phyloP scores from a whole-genome alignment of 2,113 vertebrate genomes.

The Hemibagrus wyckioides region DNA sequence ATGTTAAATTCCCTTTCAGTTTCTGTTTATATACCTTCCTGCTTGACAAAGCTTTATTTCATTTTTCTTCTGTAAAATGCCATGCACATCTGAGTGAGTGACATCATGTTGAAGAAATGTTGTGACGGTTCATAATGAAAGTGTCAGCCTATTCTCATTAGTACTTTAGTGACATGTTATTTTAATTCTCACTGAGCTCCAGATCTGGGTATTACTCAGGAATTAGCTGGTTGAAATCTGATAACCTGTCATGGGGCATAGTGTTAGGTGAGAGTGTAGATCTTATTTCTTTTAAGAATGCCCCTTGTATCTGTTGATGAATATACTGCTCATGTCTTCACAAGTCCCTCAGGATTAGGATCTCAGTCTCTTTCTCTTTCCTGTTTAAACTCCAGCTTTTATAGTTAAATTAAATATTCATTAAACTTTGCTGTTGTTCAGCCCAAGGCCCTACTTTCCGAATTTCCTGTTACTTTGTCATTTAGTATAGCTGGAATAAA shows the following conservation, averaged over 20 bases:
- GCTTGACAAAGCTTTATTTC: neutral
- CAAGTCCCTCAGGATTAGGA: neutral
- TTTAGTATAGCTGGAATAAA: neutral
- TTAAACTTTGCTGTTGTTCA: neutral
- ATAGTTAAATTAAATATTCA: neutral
- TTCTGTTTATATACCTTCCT: neutral
- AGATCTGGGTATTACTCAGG: neutral
- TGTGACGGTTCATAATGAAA: neutral
- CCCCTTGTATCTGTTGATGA: neutral
- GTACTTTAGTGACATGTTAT: neutral
- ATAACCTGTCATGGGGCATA: slow-evolving; percentile 11
- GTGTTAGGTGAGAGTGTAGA: neutral
- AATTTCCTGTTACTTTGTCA: neutral
- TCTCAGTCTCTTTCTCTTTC: neutral
- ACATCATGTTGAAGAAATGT: neutral
- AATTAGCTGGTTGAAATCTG: neutral
- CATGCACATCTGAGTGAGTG: neutral
- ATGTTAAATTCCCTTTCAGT: neutral
- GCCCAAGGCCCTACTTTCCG: neutral
- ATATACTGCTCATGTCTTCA: neutral
- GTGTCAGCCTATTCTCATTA: neutral
- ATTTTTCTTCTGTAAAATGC: neutral
- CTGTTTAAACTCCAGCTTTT: neutral
- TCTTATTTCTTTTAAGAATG: neutral
- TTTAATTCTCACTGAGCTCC: neutral